phyloP scores from a whole-genome alignment of 1,140 invertebrate species.

The Dendrolimus kikuchii region DNA sequence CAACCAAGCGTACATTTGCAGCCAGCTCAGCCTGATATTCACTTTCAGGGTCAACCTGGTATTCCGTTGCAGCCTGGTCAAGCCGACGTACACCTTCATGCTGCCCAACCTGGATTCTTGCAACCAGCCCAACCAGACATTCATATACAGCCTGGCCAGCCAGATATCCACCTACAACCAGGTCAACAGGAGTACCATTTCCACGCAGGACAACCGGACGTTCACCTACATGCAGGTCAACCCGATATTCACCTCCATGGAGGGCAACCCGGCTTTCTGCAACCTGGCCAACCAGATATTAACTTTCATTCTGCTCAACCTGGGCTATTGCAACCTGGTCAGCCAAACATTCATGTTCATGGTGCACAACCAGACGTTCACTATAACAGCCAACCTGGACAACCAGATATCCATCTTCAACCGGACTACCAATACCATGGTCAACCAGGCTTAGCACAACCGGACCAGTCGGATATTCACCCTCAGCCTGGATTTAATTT shows the following conservation, averaged over 20 bases:
- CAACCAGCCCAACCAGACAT: conserved; percentile 11
- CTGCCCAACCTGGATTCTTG: conserved; percentile 7
- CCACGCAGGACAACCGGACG: conserved; percentile 3
- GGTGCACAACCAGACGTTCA: conserved; percentile 4
- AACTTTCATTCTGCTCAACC: too few relatives aligned
- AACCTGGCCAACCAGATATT: neutral
- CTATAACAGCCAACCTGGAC: conserved; percentile 1
- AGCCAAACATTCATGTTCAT: conserved; percentile 3
- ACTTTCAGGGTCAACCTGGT: conserved; percentile 1
- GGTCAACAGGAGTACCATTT: conserved; percentile 5
- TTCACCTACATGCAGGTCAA: conserved; percentile 5
- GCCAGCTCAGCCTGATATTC: conserved; percentile 9
- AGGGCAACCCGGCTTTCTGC: conserved; percentile 1
- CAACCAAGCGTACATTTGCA: conserved; percentile 15
- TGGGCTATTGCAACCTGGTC: neutral
- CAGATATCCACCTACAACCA: conserved; percentile 1
- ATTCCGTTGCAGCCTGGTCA: neutral
- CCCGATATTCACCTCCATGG: conserved; percentile 1
- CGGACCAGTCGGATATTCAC: conserved; percentile 1
- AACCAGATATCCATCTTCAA: conserved; percentile 7
- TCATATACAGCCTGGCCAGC: conserved; percentile 12
- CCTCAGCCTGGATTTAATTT: conserved; percentile 4
- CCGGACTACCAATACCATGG: neutral
- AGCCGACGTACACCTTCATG: conserved; percentile 3
- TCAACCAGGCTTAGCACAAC: neutral